Conservation (phyloP, 2,888 invertebrate species). For the Hymenopus coronatus region DNA sequence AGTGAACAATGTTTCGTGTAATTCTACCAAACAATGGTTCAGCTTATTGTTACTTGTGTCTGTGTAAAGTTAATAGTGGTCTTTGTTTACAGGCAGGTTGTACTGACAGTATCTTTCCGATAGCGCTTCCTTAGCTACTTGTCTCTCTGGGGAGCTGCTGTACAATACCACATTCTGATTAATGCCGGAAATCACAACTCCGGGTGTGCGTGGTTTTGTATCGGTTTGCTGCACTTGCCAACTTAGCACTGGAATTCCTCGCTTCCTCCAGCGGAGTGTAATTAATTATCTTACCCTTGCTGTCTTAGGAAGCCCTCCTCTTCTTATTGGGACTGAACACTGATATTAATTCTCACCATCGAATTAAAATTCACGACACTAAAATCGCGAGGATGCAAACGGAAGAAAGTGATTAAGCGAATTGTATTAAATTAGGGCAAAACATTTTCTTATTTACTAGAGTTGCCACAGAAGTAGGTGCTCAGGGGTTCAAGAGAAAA, state of each 20-base stretch:
- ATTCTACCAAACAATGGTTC: not conserved
- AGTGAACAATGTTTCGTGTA: too few relatives aligned
- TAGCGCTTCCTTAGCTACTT: not conserved
- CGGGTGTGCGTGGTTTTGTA: not conserved
- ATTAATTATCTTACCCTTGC: not conserved
- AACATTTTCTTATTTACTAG: not conserved
- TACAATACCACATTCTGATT: not conserved
- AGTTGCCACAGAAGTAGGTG: not conserved
- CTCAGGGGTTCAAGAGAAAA: too few relatives aligned
- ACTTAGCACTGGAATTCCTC: not conserved
- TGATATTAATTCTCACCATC: not conserved
- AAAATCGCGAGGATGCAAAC: not conserved
- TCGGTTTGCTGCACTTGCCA: not conserved
- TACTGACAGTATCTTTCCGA: not conserved
- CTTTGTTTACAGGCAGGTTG: not conserved
- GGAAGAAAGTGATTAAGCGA: not conserved
- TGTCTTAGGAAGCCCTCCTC: not conserved
- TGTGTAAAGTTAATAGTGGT: not conserved
- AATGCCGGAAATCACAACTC: not conserved
- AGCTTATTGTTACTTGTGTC: too few relatives aligned
- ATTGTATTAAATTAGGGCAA: not conserved
- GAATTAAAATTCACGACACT: not conserved
- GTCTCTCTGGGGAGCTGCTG: not conserved
- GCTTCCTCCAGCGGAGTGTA: not conserved
- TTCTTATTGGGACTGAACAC: not conserved